Conservation (phyloP, 2,797 vertebrate species). For the Pangasius macronema region DNA sequence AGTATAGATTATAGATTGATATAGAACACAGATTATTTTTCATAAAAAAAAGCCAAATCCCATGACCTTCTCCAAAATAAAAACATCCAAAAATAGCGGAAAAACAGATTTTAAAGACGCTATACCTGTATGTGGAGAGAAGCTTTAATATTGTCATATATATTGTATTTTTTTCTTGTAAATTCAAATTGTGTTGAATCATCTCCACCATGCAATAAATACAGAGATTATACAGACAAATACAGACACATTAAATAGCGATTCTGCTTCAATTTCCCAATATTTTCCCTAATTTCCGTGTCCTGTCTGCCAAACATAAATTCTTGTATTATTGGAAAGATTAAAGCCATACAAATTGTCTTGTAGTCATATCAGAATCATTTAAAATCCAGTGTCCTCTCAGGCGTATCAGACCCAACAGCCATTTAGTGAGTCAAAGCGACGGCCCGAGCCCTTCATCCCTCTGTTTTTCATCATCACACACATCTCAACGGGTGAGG, state of each 20-base stretch:
- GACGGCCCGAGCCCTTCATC: constrained; percentile 9
- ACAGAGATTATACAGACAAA: no score
- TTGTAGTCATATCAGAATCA: background rate
- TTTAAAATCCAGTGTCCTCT: background rate
- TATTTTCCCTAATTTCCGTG: background rate
- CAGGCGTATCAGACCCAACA: constrained; percentile 37
- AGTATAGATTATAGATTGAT: background rate
- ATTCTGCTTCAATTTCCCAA: background rate
- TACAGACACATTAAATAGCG: no score
- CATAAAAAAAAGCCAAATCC: background rate
- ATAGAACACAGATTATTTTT: background rate
- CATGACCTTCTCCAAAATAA: background rate
- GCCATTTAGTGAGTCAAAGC: constrained; percentile 9
- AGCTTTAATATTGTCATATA: background rate
- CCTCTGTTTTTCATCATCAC: constrained; percentile 44
- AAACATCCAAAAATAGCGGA: background rate
- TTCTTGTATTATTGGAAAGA: no score
- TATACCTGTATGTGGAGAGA: background rate
- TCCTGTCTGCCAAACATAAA: background rate
- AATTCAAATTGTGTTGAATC: background rate
- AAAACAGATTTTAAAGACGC: background rate
- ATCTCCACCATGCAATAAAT: background rate
- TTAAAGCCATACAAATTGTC: background rate
- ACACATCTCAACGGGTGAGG: constrained; percentile 27
- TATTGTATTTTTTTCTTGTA: background rate